Percentiles rank a stretch among this genome's conserved stretches.
phyloP scores from a whole-genome alignment of 2,888 invertebrate species.

The Epinotia demarniana region DNA sequence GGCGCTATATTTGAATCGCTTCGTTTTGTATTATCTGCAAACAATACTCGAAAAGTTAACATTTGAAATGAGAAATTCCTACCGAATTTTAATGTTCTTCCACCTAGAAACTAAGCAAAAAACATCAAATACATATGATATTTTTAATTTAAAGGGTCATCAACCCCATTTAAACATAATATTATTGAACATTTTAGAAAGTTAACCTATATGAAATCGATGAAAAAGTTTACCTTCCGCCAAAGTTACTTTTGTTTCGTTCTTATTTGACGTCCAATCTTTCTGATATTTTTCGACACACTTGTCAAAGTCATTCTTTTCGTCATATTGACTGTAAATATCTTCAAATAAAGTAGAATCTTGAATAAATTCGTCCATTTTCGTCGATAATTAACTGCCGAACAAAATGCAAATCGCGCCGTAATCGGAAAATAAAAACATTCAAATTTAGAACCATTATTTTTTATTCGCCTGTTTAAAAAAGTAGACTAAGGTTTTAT shows the following conservation, averaged over 20 bases:
- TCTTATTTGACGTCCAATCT: constrained; percentile 45
- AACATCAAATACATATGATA: not conserved
- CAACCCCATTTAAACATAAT: not conserved
- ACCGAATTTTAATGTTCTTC: not conserved
- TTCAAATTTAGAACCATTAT: constrained; percentile 49
- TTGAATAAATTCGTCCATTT: constrained; percentile 54
- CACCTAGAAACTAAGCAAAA: not conserved
- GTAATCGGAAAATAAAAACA: constrained; percentile 22
- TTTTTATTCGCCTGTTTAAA: constrained; percentile 34
- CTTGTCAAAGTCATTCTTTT: constrained; percentile 57
- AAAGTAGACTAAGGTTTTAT: constrained; percentile 7
- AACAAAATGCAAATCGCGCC: constrained; percentile 39
- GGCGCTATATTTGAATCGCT: constrained; percentile 18
- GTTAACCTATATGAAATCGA: not conserved
- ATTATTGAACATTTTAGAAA: not conserved
- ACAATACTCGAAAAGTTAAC: not conserved
- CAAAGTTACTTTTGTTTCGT: constrained; percentile 33
- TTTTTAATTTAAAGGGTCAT: not conserved
- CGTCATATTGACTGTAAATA: constrained; percentile 62
- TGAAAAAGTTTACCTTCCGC: constrained; percentile 37
- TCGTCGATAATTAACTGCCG: constrained; percentile 24
- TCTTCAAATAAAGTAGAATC: constrained; percentile 54
- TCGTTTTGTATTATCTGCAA: constrained; percentile 19
- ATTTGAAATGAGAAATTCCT: not conserved
- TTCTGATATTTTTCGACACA: constrained; percentile 46